phyloP scores from a whole-genome alignment of 2,797 vertebrate genomes.

The Characodon lateralis region DNA sequence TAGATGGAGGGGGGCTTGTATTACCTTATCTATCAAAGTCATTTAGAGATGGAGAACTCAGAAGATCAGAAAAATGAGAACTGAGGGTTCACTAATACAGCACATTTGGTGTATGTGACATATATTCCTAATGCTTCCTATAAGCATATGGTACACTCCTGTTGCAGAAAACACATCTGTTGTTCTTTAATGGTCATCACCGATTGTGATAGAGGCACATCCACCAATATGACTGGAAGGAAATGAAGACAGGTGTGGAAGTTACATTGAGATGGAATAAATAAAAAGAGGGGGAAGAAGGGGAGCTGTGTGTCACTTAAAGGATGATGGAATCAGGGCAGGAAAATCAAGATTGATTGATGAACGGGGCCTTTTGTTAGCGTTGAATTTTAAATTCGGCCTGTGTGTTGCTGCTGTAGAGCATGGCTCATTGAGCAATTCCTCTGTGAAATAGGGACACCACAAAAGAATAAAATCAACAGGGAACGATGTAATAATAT shows the following conservation, averaged over 20 bases:
- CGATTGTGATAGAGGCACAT: conserved; percentile 36
- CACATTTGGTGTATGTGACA: conserved; percentile 24
- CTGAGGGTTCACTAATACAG: conserved; percentile 36
- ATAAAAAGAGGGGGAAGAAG: conserved; percentile 12
- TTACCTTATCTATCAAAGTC: conserved; percentile 56
- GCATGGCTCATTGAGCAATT: conserved; percentile 63
- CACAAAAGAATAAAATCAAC: conserved; percentile 64
- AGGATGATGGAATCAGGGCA: conserved; percentile 38
- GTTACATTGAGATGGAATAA: conserved; percentile 13
- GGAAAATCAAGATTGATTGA: conserved; percentile 50
- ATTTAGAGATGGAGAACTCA: conserved; percentile 39
- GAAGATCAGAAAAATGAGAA: conserved; percentile 51
- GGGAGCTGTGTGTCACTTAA: conserved; percentile 20
- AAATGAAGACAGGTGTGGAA: conserved; percentile 49
- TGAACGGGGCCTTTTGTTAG: conserved; percentile 48
- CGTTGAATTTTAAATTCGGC: conserved; percentile 40
- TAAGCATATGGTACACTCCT: conserved; percentile 15
- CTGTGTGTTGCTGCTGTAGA: conserved; percentile 30
- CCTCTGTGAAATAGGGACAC: conserved; percentile 57
- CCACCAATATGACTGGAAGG: conserved; percentile 9
- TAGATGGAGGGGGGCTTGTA: conserved; percentile 32
- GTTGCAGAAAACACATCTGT: conserved; percentile 41
- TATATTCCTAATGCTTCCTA: conserved; percentile 36
- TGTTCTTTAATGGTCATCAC: conserved; percentile 41
- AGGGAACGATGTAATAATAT: conserved; percentile 54